Base-by-base conservation (phyloP, 2,888 invertebrate genomes). In the Parelbella ahira region DNA sequence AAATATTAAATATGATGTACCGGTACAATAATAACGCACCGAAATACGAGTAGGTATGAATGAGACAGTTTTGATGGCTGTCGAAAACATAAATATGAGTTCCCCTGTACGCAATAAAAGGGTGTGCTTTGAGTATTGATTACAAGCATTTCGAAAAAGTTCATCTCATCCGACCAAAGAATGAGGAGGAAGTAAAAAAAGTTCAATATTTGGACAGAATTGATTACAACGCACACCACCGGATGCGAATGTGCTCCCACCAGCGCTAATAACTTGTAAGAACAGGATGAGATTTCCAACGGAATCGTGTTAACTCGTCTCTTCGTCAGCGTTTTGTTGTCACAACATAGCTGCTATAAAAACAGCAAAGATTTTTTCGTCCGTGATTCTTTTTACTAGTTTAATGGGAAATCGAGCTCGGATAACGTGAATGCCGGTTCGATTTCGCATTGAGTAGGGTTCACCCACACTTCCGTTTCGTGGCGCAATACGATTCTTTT, bases 181-280 rank as follows among this genome's bases (percentile, higher is more conserved):
- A 71, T 64, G 50, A 56, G 76, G 67, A 73, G 81, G 81, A 82
- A 79, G 67, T 65, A 79, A 82, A 83, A 82, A 82, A 81, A 75
- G 69, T 69, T 83, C 82, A 86, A 86, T 86, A 84, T 86, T 84
- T 84, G 63, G 84, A 83, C 84, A 82, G 76, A 75, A 78, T 76
- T 72, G 68, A 83, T 82, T 79, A 82, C 62, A 66, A 60, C 63
- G 51, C 67, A 62, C 63, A 66, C 65, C 63, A 66, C 75, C 77
- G 80, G 79, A 80, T 67, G 78, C 68, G 68, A 79, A 77, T 77
- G 67, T 68, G 65, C 59, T 67, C 67, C 63, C 62, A 59, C 67
- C 41, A 48, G 47, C 56, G 55, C 76, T 78, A 78, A 76, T 74
- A 78, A 13, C 61, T 59, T 70, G 12, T 75, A 70, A 77, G 76